A percentile compares a stretch with the other conserved stretches of the same genome.
Evolutionary conservation across 2,113 vertebrate genomes (phyloP).

Genomic region (Rostratula benghalensis): DNA sequence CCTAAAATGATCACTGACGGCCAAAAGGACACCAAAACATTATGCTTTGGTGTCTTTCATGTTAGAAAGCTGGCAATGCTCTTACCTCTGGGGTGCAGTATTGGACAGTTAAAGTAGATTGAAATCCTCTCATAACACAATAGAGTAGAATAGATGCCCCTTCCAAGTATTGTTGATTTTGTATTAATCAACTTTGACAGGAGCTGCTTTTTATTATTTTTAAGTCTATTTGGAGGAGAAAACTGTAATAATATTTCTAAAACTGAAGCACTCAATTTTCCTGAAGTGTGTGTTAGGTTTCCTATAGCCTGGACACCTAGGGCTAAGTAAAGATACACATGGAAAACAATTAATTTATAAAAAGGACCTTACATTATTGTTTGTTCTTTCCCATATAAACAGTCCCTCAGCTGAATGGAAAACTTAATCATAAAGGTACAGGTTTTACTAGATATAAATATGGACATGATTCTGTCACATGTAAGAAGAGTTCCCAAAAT

Average conservation of each 20-base stretch:
- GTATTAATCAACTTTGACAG: not conserved
- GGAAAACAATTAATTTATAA: not conserved
- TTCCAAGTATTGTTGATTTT: not conserved
- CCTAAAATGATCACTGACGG: not conserved
- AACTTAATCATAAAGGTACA: not conserved
- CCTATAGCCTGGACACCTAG: not conserved
- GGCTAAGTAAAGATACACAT: not conserved
- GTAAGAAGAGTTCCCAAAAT: fast-evolving
- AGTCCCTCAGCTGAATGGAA: not conserved
- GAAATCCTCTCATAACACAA: not conserved
- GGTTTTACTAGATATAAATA: not conserved
- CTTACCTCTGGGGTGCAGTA: slow-evolving; percentile 16
- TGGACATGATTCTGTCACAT: fast-evolving
- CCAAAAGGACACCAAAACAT: not conserved
- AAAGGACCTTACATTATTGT: not conserved
- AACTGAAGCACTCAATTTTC: not conserved
- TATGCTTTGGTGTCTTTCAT: not conserved
- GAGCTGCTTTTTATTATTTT: not conserved
- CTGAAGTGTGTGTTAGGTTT: not conserved
- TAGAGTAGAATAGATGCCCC: fast-evolving
- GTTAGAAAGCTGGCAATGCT: not conserved
- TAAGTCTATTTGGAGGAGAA: not conserved
- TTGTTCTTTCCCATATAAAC: not conserved
- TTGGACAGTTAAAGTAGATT: slow-evolving; percentile 6
- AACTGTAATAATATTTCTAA: not conserved